phyloP scores from a whole-genome alignment of 2,888 invertebrate genomes.

The Eulithis testata region DNA sequence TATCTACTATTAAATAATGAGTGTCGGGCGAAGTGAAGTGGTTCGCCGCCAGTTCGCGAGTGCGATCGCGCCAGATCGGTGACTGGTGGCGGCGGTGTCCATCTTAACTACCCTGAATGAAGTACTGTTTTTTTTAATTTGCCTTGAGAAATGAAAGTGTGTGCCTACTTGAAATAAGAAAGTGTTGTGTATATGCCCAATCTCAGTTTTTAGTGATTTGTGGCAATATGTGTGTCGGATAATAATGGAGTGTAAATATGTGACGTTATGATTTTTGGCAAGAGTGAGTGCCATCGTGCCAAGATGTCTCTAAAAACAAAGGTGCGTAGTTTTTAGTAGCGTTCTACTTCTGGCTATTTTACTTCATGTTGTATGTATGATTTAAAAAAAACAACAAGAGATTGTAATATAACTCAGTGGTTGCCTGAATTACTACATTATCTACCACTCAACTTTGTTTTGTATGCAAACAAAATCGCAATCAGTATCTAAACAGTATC shows the following conservation, averaged over 20 bases:
- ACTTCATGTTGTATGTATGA: not conserved
- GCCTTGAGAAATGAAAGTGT: not conserved
- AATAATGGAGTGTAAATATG: conserved; percentile 18
- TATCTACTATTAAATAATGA: conserved; percentile 82
- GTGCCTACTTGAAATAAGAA: not conserved
- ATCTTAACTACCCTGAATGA: not conserved
- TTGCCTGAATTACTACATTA: not conserved
- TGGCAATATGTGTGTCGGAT: conserved; percentile 29
- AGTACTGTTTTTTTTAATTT: not conserved
- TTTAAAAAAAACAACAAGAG: not conserved
- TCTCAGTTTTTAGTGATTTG: conserved; percentile 3
- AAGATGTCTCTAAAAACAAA: conserved; percentile 60
- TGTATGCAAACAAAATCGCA: too few species aligned
- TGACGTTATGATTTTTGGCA: conserved; percentile 36
- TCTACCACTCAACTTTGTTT: too few species aligned
- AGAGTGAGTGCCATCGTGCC: conserved; percentile 57
- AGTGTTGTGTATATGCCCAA: not conserved
- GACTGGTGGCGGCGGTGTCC: conserved; percentile 40
- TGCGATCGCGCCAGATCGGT: conserved; percentile 53
- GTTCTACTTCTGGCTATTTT: conserved; percentile 18
- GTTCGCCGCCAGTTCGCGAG: conserved; percentile 54
- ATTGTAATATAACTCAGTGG: not conserved
- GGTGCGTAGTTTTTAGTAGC: conserved; percentile 67
- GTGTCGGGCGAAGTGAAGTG: conserved; percentile 53
- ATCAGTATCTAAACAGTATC: too few species aligned